These are phyloP conservation scores for Limnephilus auricula DNA, from an alignment of 2,888 invertebrate species.

Conservation along the genomic window DNA sequence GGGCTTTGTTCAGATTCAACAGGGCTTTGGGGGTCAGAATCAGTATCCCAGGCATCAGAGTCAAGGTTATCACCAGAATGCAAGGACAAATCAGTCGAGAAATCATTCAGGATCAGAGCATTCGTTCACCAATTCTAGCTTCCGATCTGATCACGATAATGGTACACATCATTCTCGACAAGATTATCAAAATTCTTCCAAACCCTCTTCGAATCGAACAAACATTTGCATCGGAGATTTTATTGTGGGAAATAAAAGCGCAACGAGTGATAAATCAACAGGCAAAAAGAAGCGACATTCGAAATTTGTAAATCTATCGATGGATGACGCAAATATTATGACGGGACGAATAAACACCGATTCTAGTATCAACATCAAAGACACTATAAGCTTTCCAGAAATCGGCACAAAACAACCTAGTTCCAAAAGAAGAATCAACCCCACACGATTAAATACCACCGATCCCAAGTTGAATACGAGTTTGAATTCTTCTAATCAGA, in stretches of 20 bases:
- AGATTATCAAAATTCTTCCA: conserved; percentile 15
- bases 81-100: conserved; percentile 17
- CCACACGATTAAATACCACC: conserved; percentile 72
- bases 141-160: not conserved
- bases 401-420: conserved; percentile 73
- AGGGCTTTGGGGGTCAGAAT: conserved; percentile 8
- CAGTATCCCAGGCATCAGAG: conserved; percentile 20
- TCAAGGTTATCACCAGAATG: conserved; percentile 9
- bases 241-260: conserved; percentile 67
- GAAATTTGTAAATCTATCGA: conserved; percentile 68
- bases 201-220: conserved; percentile 57
- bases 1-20: not conserved
- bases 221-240: conserved; percentile 71
- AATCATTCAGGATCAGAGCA: conserved; percentile 7
- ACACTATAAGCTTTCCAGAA: conserved; percentile 74
- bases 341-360: conserved; percentile 52
- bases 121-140: conserved; percentile 15
- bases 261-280: conserved; percentile 32
- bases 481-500: not conserved
- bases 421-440: conserved; percentile 76
- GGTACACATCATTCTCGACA: conserved; percentile 23
- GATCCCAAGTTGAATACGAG: conserved; percentile 57
- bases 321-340: conserved; percentile 61
- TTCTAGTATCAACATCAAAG: conserved; percentile 69
- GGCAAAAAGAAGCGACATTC: conserved; percentile 71